Evolutionary conservation across 1,140 invertebrate species (phyloP).

Genomic region (Zaprionus inermis): DNA sequence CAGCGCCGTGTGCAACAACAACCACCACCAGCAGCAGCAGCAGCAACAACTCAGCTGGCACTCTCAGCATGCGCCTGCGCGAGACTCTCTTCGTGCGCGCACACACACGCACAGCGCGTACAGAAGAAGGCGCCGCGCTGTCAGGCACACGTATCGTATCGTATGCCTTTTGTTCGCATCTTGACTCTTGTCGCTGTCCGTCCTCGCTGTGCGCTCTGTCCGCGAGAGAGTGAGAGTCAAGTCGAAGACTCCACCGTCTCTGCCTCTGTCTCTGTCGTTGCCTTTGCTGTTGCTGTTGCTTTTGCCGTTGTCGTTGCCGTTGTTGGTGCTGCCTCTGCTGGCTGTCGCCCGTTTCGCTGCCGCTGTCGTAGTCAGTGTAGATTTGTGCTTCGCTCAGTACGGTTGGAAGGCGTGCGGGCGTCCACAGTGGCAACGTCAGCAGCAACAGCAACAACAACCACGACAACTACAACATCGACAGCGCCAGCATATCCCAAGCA

Average conservation of each 20-base stretch:
- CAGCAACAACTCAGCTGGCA: constrained; percentile 1
- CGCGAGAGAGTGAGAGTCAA: constrained; percentile 53
- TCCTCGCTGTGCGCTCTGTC: constrained; percentile 1
- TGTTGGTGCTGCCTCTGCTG: constrained; percentile 34
- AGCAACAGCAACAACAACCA: constrained; percentile 33
- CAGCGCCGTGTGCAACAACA: constrained; percentile 10
- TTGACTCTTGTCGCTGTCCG: constrained; percentile 54
- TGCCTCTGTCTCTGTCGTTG: constrained; percentile 51
- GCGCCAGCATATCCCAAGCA: constrained; percentile 21
- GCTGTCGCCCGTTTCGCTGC: constrained; percentile 49
- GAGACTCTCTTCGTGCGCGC: constrained; percentile 41
- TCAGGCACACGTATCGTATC: constrained; percentile 42
- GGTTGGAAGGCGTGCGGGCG: constrained; percentile 74
- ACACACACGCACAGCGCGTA: constrained; percentile 20
- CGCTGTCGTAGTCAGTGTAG: constrained; percentile 73
- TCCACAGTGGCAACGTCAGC: constrained; percentile 30
- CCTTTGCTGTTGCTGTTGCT: constrained; percentile 24
- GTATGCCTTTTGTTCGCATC: constrained; percentile 65
- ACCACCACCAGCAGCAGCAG: constrained; percentile 14
- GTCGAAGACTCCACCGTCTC: constrained; percentile 57
- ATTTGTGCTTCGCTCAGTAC: constrained; percentile 81
- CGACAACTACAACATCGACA: constrained; percentile 1
- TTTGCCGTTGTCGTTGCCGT: constrained; percentile 6
- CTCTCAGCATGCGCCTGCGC: constrained; percentile 37
- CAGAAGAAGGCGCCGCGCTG: constrained; percentile 40